A percentile compares a stretch with the other conserved stretches of the same genome.
Conservation (phyloP, 2,797 vertebrate species). For the Poecilia wingei region DNA sequence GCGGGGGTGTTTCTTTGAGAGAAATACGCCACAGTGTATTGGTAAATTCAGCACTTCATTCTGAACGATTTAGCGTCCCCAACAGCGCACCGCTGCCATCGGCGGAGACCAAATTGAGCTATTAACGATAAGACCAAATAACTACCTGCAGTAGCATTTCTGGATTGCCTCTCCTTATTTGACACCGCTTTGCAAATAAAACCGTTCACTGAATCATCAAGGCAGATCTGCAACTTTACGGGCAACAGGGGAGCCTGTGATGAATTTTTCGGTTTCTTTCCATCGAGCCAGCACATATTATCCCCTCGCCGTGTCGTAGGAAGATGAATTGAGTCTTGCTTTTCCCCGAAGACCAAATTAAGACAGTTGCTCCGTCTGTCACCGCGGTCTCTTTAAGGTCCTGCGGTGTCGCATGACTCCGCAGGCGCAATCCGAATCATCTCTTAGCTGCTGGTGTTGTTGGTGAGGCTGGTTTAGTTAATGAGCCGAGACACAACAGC, state of each 20-base stretch:
- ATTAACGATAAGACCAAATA: constrained; percentile 7
- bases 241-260: constrained; percentile 19
- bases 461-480: constrained; percentile 67
- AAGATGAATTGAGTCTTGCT: constrained; percentile 16
- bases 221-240: constrained; percentile 20
- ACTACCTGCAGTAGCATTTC: constrained; percentile 16
- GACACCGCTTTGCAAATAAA: constrained; percentile 21
- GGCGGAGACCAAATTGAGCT: constrained; percentile 12
- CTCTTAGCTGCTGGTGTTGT: constrained; percentile 65
- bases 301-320: constrained; percentile 30
- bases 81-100: neutral
- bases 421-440: constrained; percentile 64
- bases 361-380: constrained; percentile 43
- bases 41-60: neutral
- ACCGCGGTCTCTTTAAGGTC: constrained; percentile 48
- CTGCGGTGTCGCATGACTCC: constrained; percentile 54
- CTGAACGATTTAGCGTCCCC: constrained; percentile 20
- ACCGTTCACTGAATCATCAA: constrained; percentile 25
- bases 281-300: constrained; percentile 27
- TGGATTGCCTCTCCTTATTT: constrained; percentile 17
- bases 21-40: neutral
- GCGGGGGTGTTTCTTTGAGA: neutral
- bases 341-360: constrained; percentile 55
- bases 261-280: constrained; percentile 41
- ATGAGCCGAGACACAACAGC: constrained; percentile 66